phyloP scores from a whole-genome alignment of 2,113 vertebrate genomes.

The Callospermophilus lateralis region DNA sequence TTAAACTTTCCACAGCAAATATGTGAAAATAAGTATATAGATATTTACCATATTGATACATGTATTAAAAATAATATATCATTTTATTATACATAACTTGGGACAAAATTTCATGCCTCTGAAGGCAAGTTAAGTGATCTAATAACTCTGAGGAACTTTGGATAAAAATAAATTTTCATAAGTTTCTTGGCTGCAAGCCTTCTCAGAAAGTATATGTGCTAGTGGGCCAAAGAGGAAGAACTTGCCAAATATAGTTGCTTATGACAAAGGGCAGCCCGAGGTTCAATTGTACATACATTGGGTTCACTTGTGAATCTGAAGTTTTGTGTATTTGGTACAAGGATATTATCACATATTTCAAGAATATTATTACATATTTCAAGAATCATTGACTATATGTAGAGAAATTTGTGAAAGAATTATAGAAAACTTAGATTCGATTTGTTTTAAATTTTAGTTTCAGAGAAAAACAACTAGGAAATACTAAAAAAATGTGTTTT shows the following conservation, averaged over 20 bases:
- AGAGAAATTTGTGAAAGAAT: not conserved
- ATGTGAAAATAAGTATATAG: not conserved
- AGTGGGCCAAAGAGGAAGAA: not conserved
- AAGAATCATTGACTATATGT: not conserved
- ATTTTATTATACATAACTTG: not conserved
- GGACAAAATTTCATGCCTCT: not conserved
- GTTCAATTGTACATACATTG: not conserved
- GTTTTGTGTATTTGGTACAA: not conserved
- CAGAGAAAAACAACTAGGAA: not conserved
- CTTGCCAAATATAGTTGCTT: not conserved
- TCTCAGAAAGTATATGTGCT: not conserved
- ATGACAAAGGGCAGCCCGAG: not conserved
- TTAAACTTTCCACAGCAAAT: not conserved
- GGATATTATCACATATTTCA: not conserved
- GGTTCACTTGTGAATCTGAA: not conserved
- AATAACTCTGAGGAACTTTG: not conserved
- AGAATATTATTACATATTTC: not conserved
- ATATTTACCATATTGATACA: not conserved
- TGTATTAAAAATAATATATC: not conserved
- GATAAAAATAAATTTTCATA: not conserved
- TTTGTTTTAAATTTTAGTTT: not conserved
- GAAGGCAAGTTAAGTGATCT: not conserved
- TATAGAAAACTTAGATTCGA: not conserved
- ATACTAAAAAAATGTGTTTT: not conserved
- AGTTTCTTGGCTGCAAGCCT: not conserved